Conservation (phyloP, 2,113 vertebrate species). For the Prionailurus viverrinus region DNA sequence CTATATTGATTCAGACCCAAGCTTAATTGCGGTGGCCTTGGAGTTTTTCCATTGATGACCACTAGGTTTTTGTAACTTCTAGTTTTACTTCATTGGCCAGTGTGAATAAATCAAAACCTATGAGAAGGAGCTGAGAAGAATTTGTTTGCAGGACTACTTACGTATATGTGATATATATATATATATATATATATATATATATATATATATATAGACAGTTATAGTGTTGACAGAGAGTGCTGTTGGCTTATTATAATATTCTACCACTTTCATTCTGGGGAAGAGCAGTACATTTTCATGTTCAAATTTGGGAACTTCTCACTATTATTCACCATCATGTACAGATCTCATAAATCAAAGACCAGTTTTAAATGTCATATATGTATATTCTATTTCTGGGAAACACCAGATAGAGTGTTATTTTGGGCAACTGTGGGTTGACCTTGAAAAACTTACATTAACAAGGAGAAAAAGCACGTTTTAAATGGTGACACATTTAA, state of each 20-base stretch:
- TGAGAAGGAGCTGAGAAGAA: background rate
- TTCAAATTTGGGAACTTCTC: slow-evolving; percentile 54
- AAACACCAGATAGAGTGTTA: slow-evolving; percentile 68
- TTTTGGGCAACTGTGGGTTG: slow-evolving; percentile 76
- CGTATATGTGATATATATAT: background rate
- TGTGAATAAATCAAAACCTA: background rate
- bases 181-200: background rate
- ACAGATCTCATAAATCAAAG: slow-evolving; percentile 69
- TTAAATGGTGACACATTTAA: slow-evolving; percentile 67
- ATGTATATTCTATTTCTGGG: slow-evolving; percentile 74
- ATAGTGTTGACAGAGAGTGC: too few relatives aligned
- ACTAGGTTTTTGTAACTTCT: background rate
- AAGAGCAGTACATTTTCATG: slow-evolving; percentile 49
- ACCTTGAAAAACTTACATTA: slow-evolving; percentile 70
- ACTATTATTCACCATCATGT: slow-evolving; percentile 54
- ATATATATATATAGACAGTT: too few relatives aligned
- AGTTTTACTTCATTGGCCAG: background rate
- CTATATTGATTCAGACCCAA: background rate
- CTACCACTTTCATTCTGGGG: background rate
- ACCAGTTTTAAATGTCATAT: slow-evolving; percentile 66
- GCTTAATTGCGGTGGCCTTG: background rate
- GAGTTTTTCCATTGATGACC: background rate
- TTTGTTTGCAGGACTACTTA: background rate
- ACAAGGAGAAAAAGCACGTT: slow-evolving; percentile 25
- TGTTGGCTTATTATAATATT: slow-evolving; percentile 41